Percentiles rank a stretch among this genome's conserved stretches.
Conservation (phyloP, 2,113 vertebrate species). For the Neogale vison region DNA sequence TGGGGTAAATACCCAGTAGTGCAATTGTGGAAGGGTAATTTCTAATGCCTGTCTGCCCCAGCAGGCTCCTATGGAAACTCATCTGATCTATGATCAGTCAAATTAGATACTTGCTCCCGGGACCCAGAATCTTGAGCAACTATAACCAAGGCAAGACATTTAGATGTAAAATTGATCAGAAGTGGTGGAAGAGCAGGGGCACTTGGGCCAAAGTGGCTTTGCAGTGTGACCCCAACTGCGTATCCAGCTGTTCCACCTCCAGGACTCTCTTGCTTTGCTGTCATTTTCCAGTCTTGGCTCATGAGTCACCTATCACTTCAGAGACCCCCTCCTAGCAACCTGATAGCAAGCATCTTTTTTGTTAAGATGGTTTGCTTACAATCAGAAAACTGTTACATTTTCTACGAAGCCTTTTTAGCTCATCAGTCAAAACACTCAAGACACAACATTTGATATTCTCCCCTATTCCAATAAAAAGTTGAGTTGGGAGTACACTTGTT, state of each 20-base stretch:
- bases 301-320: not conserved
- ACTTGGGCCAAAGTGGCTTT: not conserved
- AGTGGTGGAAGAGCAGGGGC: not conserved
- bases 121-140: not conserved
- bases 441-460: not conserved
- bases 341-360: not conserved
- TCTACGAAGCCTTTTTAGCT: not conserved
- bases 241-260: not conserved
- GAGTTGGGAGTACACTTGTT: not conserved
- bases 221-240: accelerated
- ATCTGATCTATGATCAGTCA: not conserved
- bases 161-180: not conserved
- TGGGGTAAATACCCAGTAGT: too few species aligned
- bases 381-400: not conserved
- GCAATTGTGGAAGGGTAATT: not conserved
- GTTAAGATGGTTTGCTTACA: not conserved
- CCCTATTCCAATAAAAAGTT: not conserved
- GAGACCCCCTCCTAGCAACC: not conserved
- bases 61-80: not conserved
- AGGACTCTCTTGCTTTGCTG: not conserved
- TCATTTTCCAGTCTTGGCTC: not conserved
- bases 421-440: not conserved
- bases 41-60: not conserved
- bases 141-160: not conserved
- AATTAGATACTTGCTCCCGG: not conserved